Evolutionary conservation across 2,888 invertebrate genomes (phyloP).

Genomic region (Pyrgus malvae): DNA sequence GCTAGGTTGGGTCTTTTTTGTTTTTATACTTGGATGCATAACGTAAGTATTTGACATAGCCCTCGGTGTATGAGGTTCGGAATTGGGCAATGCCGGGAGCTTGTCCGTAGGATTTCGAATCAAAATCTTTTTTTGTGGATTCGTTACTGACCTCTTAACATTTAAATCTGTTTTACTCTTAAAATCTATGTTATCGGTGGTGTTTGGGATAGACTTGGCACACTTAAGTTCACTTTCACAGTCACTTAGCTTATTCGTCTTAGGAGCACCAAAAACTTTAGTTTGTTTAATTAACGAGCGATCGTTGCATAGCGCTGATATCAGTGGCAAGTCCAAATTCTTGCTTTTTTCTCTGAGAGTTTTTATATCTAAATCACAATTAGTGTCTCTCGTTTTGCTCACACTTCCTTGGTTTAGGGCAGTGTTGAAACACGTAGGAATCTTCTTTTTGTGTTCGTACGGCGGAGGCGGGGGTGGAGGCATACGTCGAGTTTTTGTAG

Average conservation of each 20-base stretch:
- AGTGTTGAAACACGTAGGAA: conserved; percentile 76
- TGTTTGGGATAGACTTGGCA: conserved; percentile 67
- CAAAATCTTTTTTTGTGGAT: conserved; percentile 76
- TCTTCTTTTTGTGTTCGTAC: conserved; percentile 75
- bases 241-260: conserved; percentile 75
- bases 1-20: conserved; percentile 70
- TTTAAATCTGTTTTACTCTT: conserved; percentile 75
- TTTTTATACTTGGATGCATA: conserved; percentile 74
- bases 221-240: conserved; percentile 72
- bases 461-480: conserved; percentile 80
- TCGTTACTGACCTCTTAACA: conserved; percentile 86
- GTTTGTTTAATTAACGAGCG: conserved; percentile 93
- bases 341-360: conserved; percentile 93
- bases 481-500: conserved; percentile 75
- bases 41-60: conserved; percentile 88
- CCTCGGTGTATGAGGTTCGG: conserved; percentile 78
- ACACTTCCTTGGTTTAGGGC: conserved; percentile 54
- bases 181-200: conserved; percentile 72
- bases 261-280: conserved; percentile 91
- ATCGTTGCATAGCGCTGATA: conserved; percentile 96
- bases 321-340: conserved; percentile 94
- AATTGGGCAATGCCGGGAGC: conserved; percentile 85
- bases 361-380: conserved; percentile 87
- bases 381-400: conserved; percentile 65
- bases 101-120: conserved; percentile 89